Evolutionary conservation across 2,797 vertebrate species (phyloP), one percentile per base, ranked within the genome.

Genomic region (Dryobates pubescens): DNA sequence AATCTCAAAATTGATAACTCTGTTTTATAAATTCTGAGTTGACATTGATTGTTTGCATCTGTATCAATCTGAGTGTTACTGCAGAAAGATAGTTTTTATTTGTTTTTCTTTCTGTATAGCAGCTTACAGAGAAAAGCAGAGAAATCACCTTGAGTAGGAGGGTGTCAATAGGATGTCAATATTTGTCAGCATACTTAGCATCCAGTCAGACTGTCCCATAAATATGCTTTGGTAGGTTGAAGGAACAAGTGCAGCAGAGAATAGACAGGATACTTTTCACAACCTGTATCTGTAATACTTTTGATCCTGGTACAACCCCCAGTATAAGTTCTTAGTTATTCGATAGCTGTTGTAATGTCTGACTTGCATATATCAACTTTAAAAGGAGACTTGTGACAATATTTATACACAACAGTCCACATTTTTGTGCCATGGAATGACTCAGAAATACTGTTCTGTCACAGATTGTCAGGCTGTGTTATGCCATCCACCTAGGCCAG

Each of bases 401-500:
- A 65, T 78, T 86, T 86, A 77, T 58, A 77, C 63, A 30, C 63
- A 70, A 18, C 54, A 38, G 67, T 89, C 43, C 70, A 78, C 17
- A 61, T 63, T 92, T 74, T 43, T 74, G 23, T 73, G 47, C 23
- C 26, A 62, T 63, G n/a, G 41, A 53, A 68, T 84, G 56, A 62
- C 72, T 91, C 49, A 43, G 61, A 94, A 92, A 75, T 77, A 47
- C 36, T 65, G 22, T 45, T 94, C 41, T 87, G 70, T 86, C 67
- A 92, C 36, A 78, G 29, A 38, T 45, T 94, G 88, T 93, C 75
- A 96, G 51, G 6, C 57, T 75, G 64, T 89, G 76, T 73, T 64
- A 92, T 1, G 2, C 34, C 92, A 80, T 62, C 43, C 77, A 90
- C 63, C 77, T 89, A 91, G 77, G 51, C 34, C 74, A 94, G 59